A percentile compares a stretch with the other conserved stretches of the same genome.
Conservation (phyloP, 2,888 invertebrate species). For the Melanchra persicariae region DNA sequence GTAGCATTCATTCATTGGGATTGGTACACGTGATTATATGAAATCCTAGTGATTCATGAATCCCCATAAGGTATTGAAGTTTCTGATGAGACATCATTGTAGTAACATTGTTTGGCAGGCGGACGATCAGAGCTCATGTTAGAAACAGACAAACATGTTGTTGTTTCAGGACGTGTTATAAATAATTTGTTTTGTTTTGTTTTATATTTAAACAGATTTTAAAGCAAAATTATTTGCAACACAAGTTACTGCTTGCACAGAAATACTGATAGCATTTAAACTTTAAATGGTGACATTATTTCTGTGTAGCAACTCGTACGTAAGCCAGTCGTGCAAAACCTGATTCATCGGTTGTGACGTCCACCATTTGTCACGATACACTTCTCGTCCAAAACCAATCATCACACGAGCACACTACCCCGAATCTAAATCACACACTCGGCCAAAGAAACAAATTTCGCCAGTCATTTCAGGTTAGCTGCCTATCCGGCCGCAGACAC, state of each 20-base stretch:
- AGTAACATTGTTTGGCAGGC: too few species aligned
- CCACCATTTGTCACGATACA: not conserved
- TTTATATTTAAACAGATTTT: too few species aligned
- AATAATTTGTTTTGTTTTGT: too few species aligned
- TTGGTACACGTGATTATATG: conserved; percentile 12
- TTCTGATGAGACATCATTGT: not conserved
- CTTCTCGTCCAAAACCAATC: conserved; percentile 26
- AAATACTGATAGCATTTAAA: too few species aligned
- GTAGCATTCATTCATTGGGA: conserved; percentile 19
- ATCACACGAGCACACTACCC: conserved; percentile 9
- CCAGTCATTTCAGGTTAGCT: conserved; percentile 59
- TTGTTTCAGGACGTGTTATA: not conserved
- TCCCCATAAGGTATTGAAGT: too few species aligned
- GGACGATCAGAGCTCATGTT: not conserved
- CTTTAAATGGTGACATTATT: too few species aligned
- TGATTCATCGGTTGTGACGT: not conserved
- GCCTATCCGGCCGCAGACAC: conserved; percentile 41
- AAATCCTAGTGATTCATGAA: not conserved
- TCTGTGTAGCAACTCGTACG: not conserved
- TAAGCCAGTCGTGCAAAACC: not conserved
- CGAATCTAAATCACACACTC: conserved; percentile 39
- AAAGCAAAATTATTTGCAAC: too few species aligned
- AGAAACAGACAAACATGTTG: not conserved
- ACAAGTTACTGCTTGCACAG: too few species aligned
- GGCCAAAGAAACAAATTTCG: conserved; percentile 58